Evolutionary conservation across 2,888 invertebrate species (phyloP), one percentile per base, ranked within the genome.

Genomic region (Chloroclystis v-ata): DNA sequence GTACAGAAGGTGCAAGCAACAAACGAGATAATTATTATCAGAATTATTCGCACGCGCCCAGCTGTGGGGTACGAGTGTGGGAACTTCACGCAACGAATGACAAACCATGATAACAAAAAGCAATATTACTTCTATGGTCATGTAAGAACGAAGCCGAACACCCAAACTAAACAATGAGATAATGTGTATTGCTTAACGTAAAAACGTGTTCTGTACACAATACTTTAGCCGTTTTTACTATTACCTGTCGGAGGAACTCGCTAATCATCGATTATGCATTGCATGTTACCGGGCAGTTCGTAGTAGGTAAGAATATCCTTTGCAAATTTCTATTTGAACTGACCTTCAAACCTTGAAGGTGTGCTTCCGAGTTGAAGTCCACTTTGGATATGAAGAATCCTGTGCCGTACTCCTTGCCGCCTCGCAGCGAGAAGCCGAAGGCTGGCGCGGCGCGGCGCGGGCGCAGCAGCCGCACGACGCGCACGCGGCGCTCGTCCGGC

Each of bases 341-440:
- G 84, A 97, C 97, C 91, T 92, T 92, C 40, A 98, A 84, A 54
- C 97, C 97, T 76, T 95, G 95, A 39, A 91, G 86, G 65, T 95
- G 92, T 0, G 97, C 97, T 75, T 96, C 96, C 1, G 96, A 95
- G 46, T 94, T 94, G 25, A 93, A 91, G 59, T 96, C 95, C 6
- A 98, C 94, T 67, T 93, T 92, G 13, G 97, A 96, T 49, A 98
- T 93, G 82, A 96, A 97, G 82, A 97, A 95, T 24, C 98, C 98
- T 0, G 96, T 95, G 14, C 95, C 94, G 74, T 97, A 95, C 72
- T 98, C 98, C 56, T 93, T 90, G 10, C 98, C 97, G 20, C 96
- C 96, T 2, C 96, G 90, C 46, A 96, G 81, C 1, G 95, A 92
- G 78, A 96, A 96, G 0, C 96, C 96, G 65, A 94, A 93, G 12